Conservation (phyloP, 2,113 vertebrate species). For the Scortum barcoo region DNA sequence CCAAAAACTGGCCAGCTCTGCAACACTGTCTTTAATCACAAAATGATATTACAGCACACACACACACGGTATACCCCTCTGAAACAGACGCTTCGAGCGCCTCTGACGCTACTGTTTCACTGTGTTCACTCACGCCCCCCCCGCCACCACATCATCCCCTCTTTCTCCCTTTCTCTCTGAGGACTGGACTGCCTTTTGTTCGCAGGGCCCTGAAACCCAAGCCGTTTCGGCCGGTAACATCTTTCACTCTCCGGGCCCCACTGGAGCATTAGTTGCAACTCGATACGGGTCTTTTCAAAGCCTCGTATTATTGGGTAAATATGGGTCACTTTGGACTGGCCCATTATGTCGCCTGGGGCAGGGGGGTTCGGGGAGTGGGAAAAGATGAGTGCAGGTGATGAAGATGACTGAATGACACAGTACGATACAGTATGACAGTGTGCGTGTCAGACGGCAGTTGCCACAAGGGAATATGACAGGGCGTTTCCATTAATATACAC, state of each 20-base stretch:
- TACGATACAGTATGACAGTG: conserved; percentile 65
- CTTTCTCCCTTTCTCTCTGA: conserved; percentile 53
- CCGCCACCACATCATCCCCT: not conserved
- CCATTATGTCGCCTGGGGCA: conserved; percentile 78
- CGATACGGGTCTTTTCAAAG: conserved; percentile 82
- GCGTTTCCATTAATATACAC: conserved; percentile 48
- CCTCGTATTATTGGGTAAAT: conserved; percentile 86
- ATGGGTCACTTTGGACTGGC: conserved; percentile 83
- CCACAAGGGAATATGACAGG: conserved; percentile 45
- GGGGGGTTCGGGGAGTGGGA: conserved; percentile 51
- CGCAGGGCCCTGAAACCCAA: conserved; percentile 80
- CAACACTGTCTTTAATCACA: conserved; percentile 20
- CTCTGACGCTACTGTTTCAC: conserved; percentile 59
- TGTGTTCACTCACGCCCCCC: conserved; percentile 41
- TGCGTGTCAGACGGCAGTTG: conserved; percentile 51
- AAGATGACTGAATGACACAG: conserved; percentile 74
- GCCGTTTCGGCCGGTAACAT: conserved; percentile 81
- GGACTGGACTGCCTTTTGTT: conserved; percentile 83
- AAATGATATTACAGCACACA: conserved; percentile 1
- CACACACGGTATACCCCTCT: not conserved
- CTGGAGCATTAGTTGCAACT: conserved; percentile 84
- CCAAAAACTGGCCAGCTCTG: conserved; percentile 2
- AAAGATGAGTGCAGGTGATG: conserved; percentile 72
- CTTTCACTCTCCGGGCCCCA: conserved; percentile 84
- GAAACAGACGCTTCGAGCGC: conserved; percentile 33